Evolutionary conservation across 1,140 invertebrate species (phyloP).

Genomic region (Aplysia californica): DNA sequence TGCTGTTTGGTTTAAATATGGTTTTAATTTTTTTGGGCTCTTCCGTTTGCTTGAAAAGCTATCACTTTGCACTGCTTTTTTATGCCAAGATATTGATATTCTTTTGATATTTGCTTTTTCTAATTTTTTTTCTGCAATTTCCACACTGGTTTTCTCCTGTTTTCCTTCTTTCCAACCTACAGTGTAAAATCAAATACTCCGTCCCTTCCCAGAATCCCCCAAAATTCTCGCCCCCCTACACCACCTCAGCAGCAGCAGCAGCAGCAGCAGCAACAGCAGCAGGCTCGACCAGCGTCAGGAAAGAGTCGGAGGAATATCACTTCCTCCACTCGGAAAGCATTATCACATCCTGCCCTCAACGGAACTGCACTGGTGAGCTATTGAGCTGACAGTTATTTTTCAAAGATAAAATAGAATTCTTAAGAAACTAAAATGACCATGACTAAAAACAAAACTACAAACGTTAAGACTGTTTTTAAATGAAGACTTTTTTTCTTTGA

Average conservation of each 20-base stretch:
- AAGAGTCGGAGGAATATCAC: constrained; percentile 30
- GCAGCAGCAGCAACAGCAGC: constrained; percentile 33
- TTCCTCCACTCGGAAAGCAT: constrained; percentile 46
- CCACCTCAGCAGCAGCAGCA: constrained; percentile 39
- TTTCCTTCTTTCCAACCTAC: constrained; percentile 28
- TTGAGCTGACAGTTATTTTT: not conserved
- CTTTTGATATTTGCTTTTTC: no score
- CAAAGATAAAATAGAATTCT: no score
- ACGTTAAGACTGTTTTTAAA: no score
- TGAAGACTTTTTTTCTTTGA: no score
- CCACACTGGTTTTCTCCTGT: constrained; percentile 25
- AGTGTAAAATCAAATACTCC: constrained; percentile 59
- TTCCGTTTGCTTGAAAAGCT: no score
- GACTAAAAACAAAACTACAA: no score
- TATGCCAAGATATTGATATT: no score
- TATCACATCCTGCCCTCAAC: constrained; percentile 36
- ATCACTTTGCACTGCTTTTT: no score
- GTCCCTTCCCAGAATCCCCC: constrained; percentile 63
- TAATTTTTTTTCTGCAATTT: constrained; percentile 15
- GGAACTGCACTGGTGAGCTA: constrained; percentile 31
- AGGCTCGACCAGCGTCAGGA: constrained; percentile 1
- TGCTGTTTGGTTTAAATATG: no score
- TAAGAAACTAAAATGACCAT: no score
- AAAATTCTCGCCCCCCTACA: constrained; percentile 51
- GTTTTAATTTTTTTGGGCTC: no score